Evolutionary conservation across 37 sponge, comb jelly and placozoan genomes (phyloP).

Genomic region (Ephydatia muelleri): DNA sequence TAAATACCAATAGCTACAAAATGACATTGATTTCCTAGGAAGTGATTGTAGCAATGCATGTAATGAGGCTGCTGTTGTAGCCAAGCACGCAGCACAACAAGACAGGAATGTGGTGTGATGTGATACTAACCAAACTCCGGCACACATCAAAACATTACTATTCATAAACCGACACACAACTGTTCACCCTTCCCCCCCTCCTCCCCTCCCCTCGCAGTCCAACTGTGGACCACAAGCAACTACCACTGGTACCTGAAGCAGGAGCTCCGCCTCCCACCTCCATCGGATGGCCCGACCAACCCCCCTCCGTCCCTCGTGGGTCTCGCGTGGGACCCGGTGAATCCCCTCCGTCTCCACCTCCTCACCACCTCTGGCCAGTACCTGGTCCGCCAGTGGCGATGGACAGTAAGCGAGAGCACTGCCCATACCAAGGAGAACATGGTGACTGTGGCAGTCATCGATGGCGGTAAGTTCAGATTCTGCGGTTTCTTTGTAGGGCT

Average conservation of each 20-base stretch:
- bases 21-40: no score
- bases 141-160: neutral
- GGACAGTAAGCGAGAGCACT: slow-evolving; percentile 48
- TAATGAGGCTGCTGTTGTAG: no score
- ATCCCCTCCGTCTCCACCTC: slow-evolving; percentile 65
- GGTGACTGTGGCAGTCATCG: slow-evolving; percentile 72
- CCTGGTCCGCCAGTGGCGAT: slow-evolving; percentile 57
- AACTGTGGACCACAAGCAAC: slow-evolving; percentile 84
- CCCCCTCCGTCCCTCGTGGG: slow-evolving; percentile 8
- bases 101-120: neutral
- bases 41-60: no score
- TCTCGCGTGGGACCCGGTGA: slow-evolving; percentile 74
- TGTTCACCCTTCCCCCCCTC: neutral
- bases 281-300: neutral
- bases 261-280: slow-evolving; percentile 55
- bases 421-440: slow-evolving; percentile 34
- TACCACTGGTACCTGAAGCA: slow-evolving; percentile 97
- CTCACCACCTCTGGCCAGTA: slow-evolving; percentile 75
- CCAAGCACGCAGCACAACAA: no score
- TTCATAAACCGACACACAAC: neutral
- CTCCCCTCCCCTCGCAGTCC: slow-evolving; percentile 61
- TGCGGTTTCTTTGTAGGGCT: neutral
- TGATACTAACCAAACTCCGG: neutral
- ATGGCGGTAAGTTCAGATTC: slow-evolving; percentile 55
- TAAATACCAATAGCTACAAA: no score